A percentile compares a stretch with the other conserved stretches of the same genome.
These are phyloP conservation scores for Leuciscus idus DNA, from an alignment of 2,113 vertebrate genomes.

Conservation along the genomic window DNA sequence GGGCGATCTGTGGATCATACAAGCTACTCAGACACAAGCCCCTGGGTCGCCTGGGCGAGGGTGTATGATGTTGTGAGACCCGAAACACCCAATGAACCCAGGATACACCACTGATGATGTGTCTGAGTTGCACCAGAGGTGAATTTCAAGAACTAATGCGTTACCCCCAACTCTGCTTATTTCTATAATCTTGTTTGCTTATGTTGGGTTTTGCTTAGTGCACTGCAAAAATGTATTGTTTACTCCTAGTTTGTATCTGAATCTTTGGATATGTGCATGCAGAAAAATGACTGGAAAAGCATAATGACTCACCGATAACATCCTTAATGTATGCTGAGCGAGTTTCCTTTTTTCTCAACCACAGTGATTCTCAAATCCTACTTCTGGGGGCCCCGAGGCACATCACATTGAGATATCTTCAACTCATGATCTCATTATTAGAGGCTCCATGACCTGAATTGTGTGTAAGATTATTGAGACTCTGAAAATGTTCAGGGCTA, in stretches of 20 bases:
- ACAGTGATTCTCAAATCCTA: conserved; percentile 15
- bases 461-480: background rate
- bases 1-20: too few species aligned
- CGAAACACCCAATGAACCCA: too few species aligned
- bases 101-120: too few species aligned
- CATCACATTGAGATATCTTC: background rate
- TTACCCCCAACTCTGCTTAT: too few species aligned
- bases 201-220: background rate
- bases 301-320: background rate
- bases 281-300: background rate
- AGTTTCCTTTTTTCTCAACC: background rate
- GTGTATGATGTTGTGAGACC: too few species aligned
- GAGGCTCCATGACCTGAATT: conserved; percentile 22
- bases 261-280: background rate
- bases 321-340: background rate
- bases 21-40: too few species aligned
- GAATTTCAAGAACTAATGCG: too few species aligned
- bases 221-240: background rate
- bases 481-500: background rate
- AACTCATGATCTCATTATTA: background rate
- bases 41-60: too few species aligned
- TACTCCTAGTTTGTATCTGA: background rate
- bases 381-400: background rate
- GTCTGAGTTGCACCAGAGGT: too few species aligned
- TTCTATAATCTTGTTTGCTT: background rate